Evolutionary conservation across 1,140 invertebrate genomes (phyloP).

Genomic region (Diplogasteroides magnus): DNA sequence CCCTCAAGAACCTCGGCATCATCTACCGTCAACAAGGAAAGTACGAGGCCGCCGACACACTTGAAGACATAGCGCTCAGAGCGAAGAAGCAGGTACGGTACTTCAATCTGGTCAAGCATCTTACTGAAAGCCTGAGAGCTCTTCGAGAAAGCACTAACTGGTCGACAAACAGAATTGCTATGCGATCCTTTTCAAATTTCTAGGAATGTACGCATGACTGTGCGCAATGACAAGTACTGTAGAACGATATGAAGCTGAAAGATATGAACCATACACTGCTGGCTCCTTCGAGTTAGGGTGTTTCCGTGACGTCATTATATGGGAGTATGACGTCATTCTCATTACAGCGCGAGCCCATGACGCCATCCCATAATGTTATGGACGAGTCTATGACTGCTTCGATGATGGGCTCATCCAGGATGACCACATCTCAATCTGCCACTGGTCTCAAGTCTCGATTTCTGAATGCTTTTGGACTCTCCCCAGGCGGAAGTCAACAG

Average conservation of each 20-base stretch:
- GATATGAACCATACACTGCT: background rate
- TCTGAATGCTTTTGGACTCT: background rate
- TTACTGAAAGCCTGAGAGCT: background rate
- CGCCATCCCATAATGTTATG: too few species aligned
- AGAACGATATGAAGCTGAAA: background rate
- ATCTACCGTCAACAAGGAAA: constrained; percentile 91
- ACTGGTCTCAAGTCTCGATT: background rate
- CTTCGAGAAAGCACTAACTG: too few species aligned
- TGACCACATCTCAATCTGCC: background rate
- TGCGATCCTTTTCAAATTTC: too few species aligned
- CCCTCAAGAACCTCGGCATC: constrained; percentile 87
- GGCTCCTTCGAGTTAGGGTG: background rate
- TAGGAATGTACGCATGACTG: too few species aligned
- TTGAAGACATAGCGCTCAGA: constrained; percentile 89
- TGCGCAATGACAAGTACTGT: too few species aligned
- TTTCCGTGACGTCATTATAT: background rate
- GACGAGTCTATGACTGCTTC: background rate
- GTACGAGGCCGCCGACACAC: constrained; percentile 91
- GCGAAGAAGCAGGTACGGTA: constrained; percentile 65
- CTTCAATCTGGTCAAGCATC: background rate
- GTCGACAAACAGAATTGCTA: too few species aligned
- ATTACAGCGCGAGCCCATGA: too few species aligned
- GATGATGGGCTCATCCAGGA: background rate
- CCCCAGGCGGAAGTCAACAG: too few species aligned
- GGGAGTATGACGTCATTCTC: too few species aligned